phyloP scores from a whole-genome alignment of 2,888 invertebrate species.

The Protophormia terraenovae region DNA sequence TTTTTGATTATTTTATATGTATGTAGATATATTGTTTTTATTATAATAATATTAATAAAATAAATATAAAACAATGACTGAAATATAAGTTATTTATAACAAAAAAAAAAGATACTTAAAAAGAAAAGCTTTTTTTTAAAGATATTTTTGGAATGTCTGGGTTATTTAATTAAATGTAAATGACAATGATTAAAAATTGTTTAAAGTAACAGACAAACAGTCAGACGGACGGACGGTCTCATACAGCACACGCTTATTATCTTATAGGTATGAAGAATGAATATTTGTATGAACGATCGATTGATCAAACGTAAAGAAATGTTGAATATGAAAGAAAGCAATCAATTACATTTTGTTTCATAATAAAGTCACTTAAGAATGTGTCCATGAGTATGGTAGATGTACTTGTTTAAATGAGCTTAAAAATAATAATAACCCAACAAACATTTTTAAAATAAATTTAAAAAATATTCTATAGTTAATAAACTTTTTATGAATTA shows the following conservation, averaged over 20 bases:
- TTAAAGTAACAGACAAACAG: too few species aligned
- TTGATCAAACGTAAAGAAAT: conserved; percentile 19
- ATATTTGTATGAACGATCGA: background rate
- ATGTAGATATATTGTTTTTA: conserved; percentile 27
- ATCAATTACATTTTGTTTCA: conserved; percentile 43
- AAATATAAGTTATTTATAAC: conserved; percentile 7
- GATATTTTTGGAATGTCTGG: conserved; percentile 42
- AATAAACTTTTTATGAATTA: too few species aligned
- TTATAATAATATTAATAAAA: conserved; percentile 4
- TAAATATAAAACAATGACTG: conserved; percentile 11
- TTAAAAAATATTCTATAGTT: background rate
- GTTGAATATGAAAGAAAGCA: conserved; percentile 29
- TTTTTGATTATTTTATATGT: background rate
- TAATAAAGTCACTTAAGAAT: conserved; percentile 55
- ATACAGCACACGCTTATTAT: background rate
- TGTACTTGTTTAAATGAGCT: background rate
- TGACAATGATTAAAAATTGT: background rate
- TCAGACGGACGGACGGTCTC: background rate
- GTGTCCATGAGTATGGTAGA: background rate
- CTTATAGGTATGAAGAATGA: background rate
- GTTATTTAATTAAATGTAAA: too few species aligned
- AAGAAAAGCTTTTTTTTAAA: conserved; percentile 10
- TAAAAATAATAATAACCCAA: background rate
- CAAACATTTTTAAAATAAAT: background rate
- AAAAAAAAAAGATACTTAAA: conserved; percentile 8